Evolutionary conservation across 2,797 vertebrate species (phyloP), one percentile per base, ranked within the genome.

Genomic region (Poecilia velifera): DNA sequence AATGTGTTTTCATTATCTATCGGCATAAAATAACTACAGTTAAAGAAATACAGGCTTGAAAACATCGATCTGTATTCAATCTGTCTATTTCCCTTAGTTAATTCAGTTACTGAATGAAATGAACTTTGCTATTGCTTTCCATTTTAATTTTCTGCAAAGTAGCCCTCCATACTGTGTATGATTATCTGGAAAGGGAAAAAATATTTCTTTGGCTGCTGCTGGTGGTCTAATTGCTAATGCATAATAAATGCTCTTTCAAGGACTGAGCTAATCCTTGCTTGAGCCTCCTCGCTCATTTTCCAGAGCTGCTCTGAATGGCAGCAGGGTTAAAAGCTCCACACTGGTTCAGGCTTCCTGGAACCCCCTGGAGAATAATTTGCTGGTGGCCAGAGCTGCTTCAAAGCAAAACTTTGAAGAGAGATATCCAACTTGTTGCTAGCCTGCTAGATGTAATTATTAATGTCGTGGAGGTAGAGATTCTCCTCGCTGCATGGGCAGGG

Each of bases 241-340:
- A 72, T 74, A 86, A 72, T 90, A 77, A 84, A 79, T 73, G 53
- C 75, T 86, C 74, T 18, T 76, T 74, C n/a, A 82, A 66, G 53
- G 55, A 64, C 64, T 70, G 25, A 80, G 73, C 75, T 88, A 73
- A 87, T 90, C 80, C 71, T 68, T 6, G 0, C 22, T 39, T 76
- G 53, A 87, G 74, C 79, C 72, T 68, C 28, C 39, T 76, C 66
- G 70, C 51, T 79, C 41, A 64, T 82, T 49, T 25, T 81, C 75
- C 45, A 62, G 20, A 14, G 31, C 8, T 72, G 57, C 36, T 62
- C 28, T 51, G 71, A 57, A 64, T 64, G 74, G 73, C 74, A 39
- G 53, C 73, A 39, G 53, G 77, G 79, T 82, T 74, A 82, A 79
- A 83, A 31, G 73, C 79, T 86, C 64, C 72, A 46, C 6, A 7